Evolutionary conservation across 53 echinoderm and acorn worm species (phyloP).

Genomic region (Zoroaster sp.): DNA sequence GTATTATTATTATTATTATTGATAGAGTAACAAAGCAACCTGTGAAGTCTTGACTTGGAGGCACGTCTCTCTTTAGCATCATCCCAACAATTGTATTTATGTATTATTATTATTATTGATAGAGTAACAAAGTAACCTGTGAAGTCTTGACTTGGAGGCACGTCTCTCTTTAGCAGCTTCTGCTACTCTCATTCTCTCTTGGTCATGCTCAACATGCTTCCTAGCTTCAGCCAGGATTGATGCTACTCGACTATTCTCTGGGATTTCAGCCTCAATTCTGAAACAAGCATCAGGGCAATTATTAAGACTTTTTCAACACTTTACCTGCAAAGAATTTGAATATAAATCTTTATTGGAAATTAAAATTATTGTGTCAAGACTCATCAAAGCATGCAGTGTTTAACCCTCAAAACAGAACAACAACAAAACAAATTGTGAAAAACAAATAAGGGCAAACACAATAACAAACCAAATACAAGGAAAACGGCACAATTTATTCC

Average conservation of each 20-base stretch:
- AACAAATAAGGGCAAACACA: background rate
- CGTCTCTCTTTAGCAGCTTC: slow-evolving; percentile 32
- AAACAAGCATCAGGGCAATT: background rate
- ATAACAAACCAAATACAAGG: background rate
- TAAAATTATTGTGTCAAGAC: too few relatives aligned
- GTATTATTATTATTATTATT: too few relatives aligned
- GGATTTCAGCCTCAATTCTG: slow-evolving; percentile 52
- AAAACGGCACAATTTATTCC: too few relatives aligned
- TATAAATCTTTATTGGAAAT: too few relatives aligned
- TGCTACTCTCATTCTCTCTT: slow-evolving; percentile 67
- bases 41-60: slow-evolving; percentile 7
- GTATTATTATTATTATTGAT: too few relatives aligned
- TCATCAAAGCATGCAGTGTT: too few relatives aligned
- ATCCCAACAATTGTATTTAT: too few relatives aligned
- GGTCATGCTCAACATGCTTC: slow-evolving; percentile 83
- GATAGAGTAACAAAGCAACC: background rate
- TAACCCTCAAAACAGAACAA: background rate
- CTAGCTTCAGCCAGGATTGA: slow-evolving; percentile 77
- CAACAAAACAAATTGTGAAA: background rate
- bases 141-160: background rate
- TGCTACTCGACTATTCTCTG: slow-evolving; percentile 66
- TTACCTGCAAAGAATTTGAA: too few relatives aligned
- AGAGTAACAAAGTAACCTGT: slow-evolving; percentile 2
- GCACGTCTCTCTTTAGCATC: background rate
- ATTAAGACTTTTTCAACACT: too few relatives aligned